Evolutionary conservation across 1,140 invertebrate species (phyloP).

Genomic region (Dreissena polymorpha): DNA sequence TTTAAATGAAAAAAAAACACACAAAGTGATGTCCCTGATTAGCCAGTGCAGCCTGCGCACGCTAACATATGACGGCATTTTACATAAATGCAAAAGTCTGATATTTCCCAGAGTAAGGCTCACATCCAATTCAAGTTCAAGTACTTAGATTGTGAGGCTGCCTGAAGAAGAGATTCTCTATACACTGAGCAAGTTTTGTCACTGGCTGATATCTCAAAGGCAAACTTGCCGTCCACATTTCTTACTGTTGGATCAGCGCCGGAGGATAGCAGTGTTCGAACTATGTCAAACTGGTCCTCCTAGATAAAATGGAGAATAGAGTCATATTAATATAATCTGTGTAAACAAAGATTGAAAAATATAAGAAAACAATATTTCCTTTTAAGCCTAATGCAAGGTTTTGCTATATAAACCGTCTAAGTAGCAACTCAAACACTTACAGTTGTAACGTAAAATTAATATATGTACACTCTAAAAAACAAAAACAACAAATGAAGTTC

Average conservation of each 20-base stretch:
- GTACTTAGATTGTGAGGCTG: conserved; percentile 85
- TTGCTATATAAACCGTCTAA: no score
- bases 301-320: conserved; percentile 68
- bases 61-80: no score
- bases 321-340: neutral
- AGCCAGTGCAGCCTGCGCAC: no score
- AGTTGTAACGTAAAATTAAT: no score
- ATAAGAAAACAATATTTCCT: neutral
- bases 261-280: conserved; percentile 82
- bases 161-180: conserved; percentile 84
- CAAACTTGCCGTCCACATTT: conserved; percentile 82
- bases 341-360: neutral
- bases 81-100: no score
- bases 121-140: no score
- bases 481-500: no score
- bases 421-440: no score
- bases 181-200: conserved; percentile 83
- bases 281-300: conserved; percentile 83
- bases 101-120: no score
- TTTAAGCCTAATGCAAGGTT: neutral
- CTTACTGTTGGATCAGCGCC: conserved; percentile 84
- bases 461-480: no score
- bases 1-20: no score
- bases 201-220: conserved; percentile 82
- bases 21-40: no score